Percentiles rank a stretch among this genome's conserved stretches.
These are phyloP conservation scores for Pseudochromis fuscus DNA, from an alignment of 2,797 vertebrate species.

Conservation along the genomic window DNA sequence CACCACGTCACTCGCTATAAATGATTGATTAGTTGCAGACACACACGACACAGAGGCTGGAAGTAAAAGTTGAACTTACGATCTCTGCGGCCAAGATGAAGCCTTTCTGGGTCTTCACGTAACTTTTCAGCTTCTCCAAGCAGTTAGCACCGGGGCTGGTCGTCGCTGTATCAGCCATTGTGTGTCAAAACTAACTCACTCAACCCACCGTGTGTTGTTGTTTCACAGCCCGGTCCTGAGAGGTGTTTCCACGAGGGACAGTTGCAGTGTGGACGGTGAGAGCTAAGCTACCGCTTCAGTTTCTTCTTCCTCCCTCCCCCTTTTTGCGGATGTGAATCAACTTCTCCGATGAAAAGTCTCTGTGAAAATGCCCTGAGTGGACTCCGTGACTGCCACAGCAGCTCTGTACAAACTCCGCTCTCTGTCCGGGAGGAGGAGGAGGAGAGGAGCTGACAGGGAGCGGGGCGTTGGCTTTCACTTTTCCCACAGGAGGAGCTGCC, in stretches of 20 bases:
- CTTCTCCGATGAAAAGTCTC: background rate
- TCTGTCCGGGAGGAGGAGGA: background rate
- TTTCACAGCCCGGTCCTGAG: no score
- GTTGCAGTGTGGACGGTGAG: no score
- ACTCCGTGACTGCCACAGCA: background rate
- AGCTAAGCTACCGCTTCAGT: no score
- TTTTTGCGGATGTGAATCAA: slow-evolving; percentile 27
- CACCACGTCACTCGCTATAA: background rate
- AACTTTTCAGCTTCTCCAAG: slow-evolving; percentile 76
- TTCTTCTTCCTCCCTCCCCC: no score
- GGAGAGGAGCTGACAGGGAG: background rate
- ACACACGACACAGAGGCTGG: background rate
- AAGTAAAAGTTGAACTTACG: slow-evolving; percentile 72
- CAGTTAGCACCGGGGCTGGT: slow-evolving; percentile 19
- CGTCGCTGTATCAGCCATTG: slow-evolving; percentile 78
- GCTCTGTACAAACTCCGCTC: background rate
- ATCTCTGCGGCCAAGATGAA: slow-evolving; percentile 80
- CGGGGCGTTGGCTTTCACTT: slow-evolving; percentile 69
- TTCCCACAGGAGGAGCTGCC: slow-evolving; percentile 18
- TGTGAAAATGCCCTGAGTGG: background rate
- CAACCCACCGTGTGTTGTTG: background rate
- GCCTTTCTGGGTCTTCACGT: slow-evolving; percentile 82
- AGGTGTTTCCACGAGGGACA: no score
- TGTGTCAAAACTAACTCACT: slow-evolving; percentile 8
- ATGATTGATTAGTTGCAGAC: slow-evolving; percentile 25